These are phyloP conservation scores for Schizaphis graminum DNA, from an alignment of 2,888 invertebrate genomes.

Conservation along the genomic window DNA sequence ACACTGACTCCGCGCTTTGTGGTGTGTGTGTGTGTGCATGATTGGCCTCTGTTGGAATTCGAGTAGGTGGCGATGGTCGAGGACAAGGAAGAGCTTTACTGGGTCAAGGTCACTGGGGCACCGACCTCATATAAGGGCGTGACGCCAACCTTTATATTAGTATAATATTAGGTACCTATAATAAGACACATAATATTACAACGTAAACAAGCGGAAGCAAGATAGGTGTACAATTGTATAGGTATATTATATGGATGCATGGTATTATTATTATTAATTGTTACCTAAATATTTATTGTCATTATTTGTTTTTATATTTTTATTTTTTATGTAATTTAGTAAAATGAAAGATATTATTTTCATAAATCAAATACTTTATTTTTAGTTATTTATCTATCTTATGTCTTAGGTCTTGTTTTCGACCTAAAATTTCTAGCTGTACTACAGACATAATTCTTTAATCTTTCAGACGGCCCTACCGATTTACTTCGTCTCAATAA, in stretches of 20 bases:
- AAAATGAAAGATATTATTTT: not conserved
- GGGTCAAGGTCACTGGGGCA: constrained; percentile 57
- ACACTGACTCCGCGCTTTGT: not conserved
- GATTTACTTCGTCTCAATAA: not conserved
- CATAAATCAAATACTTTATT: not conserved
- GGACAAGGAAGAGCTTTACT: constrained; percentile 1
- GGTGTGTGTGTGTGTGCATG: not conserved
- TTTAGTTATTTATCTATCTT: not conserved
- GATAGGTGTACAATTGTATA: not conserved
- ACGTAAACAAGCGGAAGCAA: not conserved
- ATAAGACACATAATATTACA: not conserved
- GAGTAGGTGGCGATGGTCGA: not conserved
- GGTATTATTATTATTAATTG: not conserved
- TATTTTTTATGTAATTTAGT: not conserved
- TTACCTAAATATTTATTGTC: not conserved
- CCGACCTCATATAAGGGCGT: not conserved
- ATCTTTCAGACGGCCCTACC: not conserved
- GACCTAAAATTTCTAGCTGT: not conserved
- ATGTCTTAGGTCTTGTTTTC: not conserved
- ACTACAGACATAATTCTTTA: not conserved
- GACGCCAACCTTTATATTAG: not conserved
- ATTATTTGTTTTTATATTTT: not conserved
- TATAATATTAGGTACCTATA: not conserved
- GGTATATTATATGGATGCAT: not conserved
- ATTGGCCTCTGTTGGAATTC: constrained; percentile 26